Evolutionary conservation across 35 echinoderm and acorn worm species (phyloP), one percentile per base, ranked within the genome.

Genomic region (Hemicentrotus pulcherrimus): DNA sequence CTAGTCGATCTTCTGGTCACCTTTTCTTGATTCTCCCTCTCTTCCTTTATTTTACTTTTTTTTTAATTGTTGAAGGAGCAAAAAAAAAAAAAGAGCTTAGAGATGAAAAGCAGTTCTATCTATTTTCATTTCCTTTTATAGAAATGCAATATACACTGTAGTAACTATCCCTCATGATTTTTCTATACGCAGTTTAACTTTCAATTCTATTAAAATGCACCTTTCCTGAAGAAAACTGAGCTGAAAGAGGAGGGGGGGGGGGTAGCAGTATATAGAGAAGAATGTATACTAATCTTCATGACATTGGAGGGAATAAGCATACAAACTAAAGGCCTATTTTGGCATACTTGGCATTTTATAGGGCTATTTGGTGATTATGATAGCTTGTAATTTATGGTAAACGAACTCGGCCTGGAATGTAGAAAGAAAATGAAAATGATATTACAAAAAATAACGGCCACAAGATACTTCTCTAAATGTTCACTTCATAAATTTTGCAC

Each of bases 301-400:
- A 78, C 65, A 78, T 78, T 78, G 65, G 28, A 78, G 7, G 65
- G 65, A 78, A 78, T 78, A 78, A 78, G 65, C 65, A 78, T 78
- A 78, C 61, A 78, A 78, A n/a, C 65, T 78, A 78, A 78, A 78
- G 5, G 22, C 65, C 65, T 78, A 78, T 78, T 59, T 78, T n/a
- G 65, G 65, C 65, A 78, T 78, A 78, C 65, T 22, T 78, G 7
- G 24, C 65, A 78, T 78, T 78, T 78, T 78, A 78, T 78, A 78
- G 65, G 65, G 65, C 65, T 78, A 78, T 78, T 78, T 28, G 19
- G 65, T 78, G 65, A n/a, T 78, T 22, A 78, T 78, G 65, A 78
- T 22, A n/a, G 65, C 65, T 78, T n/a, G 65, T 78, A 78, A 78
- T 78, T 78, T 78, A 78, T 78, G 65, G 65, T 28, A 78, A 78